Evolutionary conservation across 2,888 invertebrate genomes (phyloP).

Genomic region (Lutraria lutraria): DNA sequence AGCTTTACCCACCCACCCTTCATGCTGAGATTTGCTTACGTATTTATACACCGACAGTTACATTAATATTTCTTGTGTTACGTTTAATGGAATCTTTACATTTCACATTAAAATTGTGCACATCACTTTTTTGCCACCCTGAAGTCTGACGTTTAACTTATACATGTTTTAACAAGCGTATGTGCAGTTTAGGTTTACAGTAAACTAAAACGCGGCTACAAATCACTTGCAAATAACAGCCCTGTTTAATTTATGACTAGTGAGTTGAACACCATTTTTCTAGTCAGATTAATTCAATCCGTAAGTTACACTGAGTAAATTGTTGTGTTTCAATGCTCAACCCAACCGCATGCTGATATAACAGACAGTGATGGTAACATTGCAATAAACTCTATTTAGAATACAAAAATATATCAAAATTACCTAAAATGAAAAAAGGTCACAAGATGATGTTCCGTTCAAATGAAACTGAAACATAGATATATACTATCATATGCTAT

Average conservation of each 20-base stretch:
- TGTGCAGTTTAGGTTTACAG: not conserved
- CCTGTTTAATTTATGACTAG: not conserved
- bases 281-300: too few species aligned
- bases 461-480: too few species aligned
- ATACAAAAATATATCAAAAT: too few species aligned
- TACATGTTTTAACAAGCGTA: not conserved
- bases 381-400: too few species aligned
- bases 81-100: not conserved
- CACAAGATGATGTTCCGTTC: too few species aligned
- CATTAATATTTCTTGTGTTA: constrained; percentile 15
- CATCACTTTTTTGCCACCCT: not conserved
- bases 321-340: too few species aligned
- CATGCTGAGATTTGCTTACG: not conserved
- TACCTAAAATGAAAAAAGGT: too few species aligned
- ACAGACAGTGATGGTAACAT: too few species aligned
- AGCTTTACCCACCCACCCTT: not conserved
- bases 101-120: constrained; percentile 1
- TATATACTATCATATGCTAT: too few species aligned
- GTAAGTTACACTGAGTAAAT: too few species aligned
- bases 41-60: not conserved
- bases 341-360: too few species aligned
- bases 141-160: not conserved
- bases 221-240: not conserved
- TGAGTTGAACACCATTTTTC: too few species aligned
- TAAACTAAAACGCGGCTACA: not conserved